phyloP scores from a whole-genome alignment of 1,140 invertebrate genomes.

The Megalopta genalis region DNA sequence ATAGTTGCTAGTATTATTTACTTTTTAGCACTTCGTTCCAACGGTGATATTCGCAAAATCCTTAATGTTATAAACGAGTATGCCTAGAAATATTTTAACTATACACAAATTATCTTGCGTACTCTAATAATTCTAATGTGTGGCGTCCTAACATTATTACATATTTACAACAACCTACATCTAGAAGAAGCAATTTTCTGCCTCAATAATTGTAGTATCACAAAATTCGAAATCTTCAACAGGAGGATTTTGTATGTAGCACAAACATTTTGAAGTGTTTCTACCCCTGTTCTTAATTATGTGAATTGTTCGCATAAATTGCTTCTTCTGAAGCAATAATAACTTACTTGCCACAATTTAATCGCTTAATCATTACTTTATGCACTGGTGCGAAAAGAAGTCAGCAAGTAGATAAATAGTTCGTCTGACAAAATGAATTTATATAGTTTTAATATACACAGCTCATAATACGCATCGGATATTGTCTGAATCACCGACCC shows the following conservation, averaged over 20 bases:
- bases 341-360: slow-evolving; percentile 28
- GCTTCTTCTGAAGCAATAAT: slow-evolving; percentile 45
- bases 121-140: slow-evolving; percentile 69
- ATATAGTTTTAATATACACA: slow-evolving; percentile 48
- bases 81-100: slow-evolving; percentile 63
- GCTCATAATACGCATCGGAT: slow-evolving; percentile 46
- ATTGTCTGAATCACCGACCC: slow-evolving; percentile 28
- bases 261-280: neutral
- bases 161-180: slow-evolving; percentile 56
- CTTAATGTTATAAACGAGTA: slow-evolving; percentile 52
- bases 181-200: slow-evolving; percentile 52
- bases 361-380: slow-evolving; percentile 32
- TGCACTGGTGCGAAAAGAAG: slow-evolving; percentile 38
- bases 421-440: slow-evolving; percentile 46
- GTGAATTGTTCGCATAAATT: slow-evolving; percentile 25
- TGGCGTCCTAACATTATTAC: slow-evolving; percentile 65
- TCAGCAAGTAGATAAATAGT: slow-evolving; percentile 45
- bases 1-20: slow-evolving; percentile 61
- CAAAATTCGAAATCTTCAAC: slow-evolving; percentile 18
- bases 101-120: slow-evolving; percentile 71
- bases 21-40: slow-evolving; percentile 48
- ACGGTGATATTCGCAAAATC: slow-evolving; percentile 44
- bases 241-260: neutral
- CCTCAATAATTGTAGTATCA: slow-evolving; percentile 6
- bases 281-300: neutral